phyloP scores from a whole-genome alignment of 2,888 invertebrate species.

The Metellina segmentata region DNA sequence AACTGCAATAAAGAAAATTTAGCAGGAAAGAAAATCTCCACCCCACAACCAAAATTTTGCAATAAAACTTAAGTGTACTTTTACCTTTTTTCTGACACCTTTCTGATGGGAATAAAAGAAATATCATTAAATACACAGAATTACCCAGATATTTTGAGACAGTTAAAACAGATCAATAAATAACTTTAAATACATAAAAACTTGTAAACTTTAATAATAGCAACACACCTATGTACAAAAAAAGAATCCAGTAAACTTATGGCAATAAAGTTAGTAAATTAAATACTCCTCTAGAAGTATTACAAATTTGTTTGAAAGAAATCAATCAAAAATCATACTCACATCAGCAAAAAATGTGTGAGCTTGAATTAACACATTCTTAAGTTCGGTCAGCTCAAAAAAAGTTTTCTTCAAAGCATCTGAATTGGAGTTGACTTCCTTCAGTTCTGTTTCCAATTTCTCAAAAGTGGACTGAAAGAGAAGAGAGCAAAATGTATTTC shows the following conservation, averaged over 20 bases:
- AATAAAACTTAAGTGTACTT: background rate
- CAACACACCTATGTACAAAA: no score
- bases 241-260: no score
- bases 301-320: no score
- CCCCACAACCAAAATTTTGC: no score
- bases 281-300: no score
- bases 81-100: background rate
- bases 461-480: constrained; percentile 90
- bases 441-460: constrained; percentile 96
- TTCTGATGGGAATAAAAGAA: background rate
- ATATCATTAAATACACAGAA: background rate
- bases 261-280: no score
- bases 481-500: background rate
- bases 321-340: constrained; percentile 19
- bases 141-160: background rate
- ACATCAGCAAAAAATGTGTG: constrained; percentile 94
- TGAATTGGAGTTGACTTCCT: constrained; percentile 98
- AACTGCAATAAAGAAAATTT: no score
- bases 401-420: constrained; percentile 97
- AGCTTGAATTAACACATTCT: constrained; percentile 97
- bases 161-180: no score
- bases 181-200: no score
- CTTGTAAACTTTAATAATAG: no score
- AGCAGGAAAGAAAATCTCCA: no score
- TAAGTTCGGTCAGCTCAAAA: constrained; percentile 96